Evolutionary conservation across 2,888 invertebrate genomes (phyloP), one percentile per base, ranked within the genome.

Genomic region (Drosophila vallismaia): DNA sequence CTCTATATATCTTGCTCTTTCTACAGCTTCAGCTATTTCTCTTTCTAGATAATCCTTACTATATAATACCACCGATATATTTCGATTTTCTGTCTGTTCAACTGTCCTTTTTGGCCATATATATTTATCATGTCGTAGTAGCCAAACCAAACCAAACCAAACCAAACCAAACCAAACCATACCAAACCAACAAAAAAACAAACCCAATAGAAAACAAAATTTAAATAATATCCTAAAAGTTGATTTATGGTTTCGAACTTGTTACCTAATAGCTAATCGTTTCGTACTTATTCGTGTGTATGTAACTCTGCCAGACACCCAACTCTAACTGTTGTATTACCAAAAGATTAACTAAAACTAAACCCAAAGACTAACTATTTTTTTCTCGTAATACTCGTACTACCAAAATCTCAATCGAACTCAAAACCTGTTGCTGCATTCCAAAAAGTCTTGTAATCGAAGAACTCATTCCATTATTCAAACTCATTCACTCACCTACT

Each of bases 251-350:
- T 79, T 84, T 66, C 36, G 14, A 70, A 62, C 75, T 78, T 75
- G 58, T 72, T 81, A 67, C 70, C 70, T 4, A 42, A 19, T 53
- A 68, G 60, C 70, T 71, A 68, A 71, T 71, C 46, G 52, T 68
- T 66, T 69, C 70, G 64, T 75, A 68, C 59, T 62, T 86, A 76
- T 80, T 77, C 86, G 87, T 80, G 87, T 86, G 72, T 82, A 28
- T 55, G 66, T 64, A 64, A 33, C 58, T 67, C 49, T 79, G 57
- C 64, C 68, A 76, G 54, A 58, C 51, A 69, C 71, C 24, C 3
- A 44, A 44, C 75, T 80, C 75, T 86, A 74, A 84, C 64, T 84
- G 85, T 80, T 86, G 79, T 80, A 71, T 57, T 66, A 70, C 64
- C 29, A 49, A 59, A 33, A 67, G 74, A 71, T 74, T 71, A 31